phyloP scores from a whole-genome alignment of 2,797 vertebrate genomes.

The Amblyraja radiata region DNA sequence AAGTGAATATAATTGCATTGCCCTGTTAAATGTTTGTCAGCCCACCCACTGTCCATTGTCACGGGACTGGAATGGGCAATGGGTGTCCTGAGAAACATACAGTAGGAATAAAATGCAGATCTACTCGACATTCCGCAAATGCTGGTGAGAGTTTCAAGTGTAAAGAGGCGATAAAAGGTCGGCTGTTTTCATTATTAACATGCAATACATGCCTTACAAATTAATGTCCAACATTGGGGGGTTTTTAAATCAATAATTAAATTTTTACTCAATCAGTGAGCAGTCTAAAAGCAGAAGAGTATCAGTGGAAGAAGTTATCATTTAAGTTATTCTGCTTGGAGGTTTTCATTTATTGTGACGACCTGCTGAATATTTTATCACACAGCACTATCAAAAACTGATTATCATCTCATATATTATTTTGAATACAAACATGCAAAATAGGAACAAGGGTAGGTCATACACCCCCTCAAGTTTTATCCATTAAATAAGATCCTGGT shows the following conservation, averaged over 20 bases:
- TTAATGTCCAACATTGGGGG: not conserved
- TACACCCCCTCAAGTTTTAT: not conserved
- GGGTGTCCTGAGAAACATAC: too few species aligned
- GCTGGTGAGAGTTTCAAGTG: not conserved
- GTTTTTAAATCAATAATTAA: not conserved
- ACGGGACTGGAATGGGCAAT: not conserved
- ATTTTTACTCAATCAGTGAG: not conserved
- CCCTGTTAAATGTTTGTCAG: not conserved
- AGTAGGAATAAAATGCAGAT: constrained; percentile 10
- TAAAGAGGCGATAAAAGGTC: not conserved
- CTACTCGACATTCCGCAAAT: not conserved
- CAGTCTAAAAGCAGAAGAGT: not conserved
- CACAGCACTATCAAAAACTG: not conserved
- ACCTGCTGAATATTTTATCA: not conserved
- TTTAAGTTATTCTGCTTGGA: not conserved
- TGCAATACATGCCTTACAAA: not conserved
- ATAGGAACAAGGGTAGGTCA: too few species aligned
- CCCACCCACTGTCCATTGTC: not conserved
- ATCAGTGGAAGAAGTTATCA: not conserved
- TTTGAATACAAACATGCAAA: too few species aligned
- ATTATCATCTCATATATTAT: not conserved
- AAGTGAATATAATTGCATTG: not conserved
- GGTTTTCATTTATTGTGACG: not conserved
- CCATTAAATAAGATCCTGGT: not conserved
- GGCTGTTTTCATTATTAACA: not conserved